Evolutionary conservation across 2,797 vertebrate species (phyloP).

Genomic region (Garrulus glandarius): DNA sequence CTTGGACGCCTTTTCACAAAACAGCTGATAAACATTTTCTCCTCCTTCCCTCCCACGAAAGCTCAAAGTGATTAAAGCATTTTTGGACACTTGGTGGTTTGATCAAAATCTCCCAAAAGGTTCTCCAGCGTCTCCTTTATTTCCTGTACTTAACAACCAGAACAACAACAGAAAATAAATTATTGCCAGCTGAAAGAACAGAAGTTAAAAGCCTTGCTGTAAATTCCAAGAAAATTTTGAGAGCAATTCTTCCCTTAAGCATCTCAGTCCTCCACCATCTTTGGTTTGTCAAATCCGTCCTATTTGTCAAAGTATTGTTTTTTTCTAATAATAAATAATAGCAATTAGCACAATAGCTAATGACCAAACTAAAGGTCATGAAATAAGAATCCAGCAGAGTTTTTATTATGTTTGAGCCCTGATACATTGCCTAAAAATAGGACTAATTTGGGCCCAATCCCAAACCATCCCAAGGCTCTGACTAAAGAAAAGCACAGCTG

Average conservation of each 20-base stretch:
- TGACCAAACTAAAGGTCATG: background rate
- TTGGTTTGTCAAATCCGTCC: background rate
- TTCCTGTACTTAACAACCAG: constrained; percentile 36
- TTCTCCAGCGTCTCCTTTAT: background rate
- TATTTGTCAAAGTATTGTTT: background rate
- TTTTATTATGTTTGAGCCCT: background rate
- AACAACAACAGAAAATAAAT: background rate
- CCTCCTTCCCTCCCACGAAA: background rate
- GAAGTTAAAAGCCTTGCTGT: background rate
- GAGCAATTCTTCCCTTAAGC: background rate
- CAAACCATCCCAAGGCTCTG: background rate
- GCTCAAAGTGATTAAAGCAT: background rate
- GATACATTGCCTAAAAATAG: background rate
- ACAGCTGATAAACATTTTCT: background rate
- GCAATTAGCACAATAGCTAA: background rate
- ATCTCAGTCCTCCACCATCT: background rate
- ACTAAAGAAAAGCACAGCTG: background rate
- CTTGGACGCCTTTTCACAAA: background rate
- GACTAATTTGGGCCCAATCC: background rate
- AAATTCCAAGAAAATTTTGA: background rate
- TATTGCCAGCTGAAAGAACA: background rate
- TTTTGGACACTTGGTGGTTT: background rate
- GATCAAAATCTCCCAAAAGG: constrained; percentile 8
- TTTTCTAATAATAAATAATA: background rate
- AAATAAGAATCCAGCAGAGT: background rate